Base-by-base conservation (phyloP, 2,888 invertebrate species). In the Callyntrura sp. region DNA sequence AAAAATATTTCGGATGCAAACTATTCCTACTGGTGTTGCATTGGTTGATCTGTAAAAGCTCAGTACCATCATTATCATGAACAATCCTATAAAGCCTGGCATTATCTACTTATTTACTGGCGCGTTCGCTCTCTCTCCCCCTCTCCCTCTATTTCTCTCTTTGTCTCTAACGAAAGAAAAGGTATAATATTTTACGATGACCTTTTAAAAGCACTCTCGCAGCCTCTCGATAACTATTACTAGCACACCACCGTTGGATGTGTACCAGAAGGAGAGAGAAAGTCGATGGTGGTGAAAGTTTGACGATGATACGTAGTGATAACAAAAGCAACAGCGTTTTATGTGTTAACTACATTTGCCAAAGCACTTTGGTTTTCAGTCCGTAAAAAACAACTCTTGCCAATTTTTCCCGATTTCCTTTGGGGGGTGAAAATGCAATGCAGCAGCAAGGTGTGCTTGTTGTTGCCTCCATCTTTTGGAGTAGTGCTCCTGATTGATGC, bases 191-290 rank as follows among this genome's bases (percentile, higher is more conserved):
- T 83, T 48, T 28, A n/a, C 35, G 45, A 45, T 85, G 23, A 14
- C 23, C 60, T 48, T 85, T 85, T 76, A 76, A 78, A 60, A 76
- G 45, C 62, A 76, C 25, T 85, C 25, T 73, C 60, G 14, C n/a
- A 76, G 25, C 35, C 73, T 35, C 35, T 55, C 20, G 48, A 45
- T 48, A 51, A 25, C 48, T 51, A 51, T 76, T 76, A 14, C 17
- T n/a, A 35, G 8, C 17, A 5, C 60, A 5, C 60, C 60, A 23
- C 23, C 12, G 62, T 45, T 25, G 62, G 20, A 51, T 45, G 20
- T 14, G 14, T 0, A 17, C 45, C 12, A 73, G 23, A 12, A 23
- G 23, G 20, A 23, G 55, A 70, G 28, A 51, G 43, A 28, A 51
- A 68, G 70, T 70, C 20, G 57, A 70, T 84, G 70, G 70, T 45